These are phyloP conservation scores for Ibidorhyncha struthersii DNA, from an alignment of 2,113 vertebrate species.

Conservation along the genomic window DNA sequence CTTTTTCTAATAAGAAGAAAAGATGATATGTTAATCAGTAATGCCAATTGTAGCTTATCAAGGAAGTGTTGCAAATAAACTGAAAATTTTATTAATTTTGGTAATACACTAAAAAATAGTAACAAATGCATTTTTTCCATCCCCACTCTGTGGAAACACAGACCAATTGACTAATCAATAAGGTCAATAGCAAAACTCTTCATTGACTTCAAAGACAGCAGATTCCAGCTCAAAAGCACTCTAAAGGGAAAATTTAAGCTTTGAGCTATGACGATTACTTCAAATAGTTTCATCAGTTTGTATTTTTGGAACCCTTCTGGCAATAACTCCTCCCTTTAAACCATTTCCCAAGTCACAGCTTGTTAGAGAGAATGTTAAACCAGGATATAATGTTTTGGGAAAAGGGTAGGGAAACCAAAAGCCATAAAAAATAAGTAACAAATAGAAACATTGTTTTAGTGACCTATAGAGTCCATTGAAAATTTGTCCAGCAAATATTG, in stretches of 20 bases:
- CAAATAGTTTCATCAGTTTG: slow-evolving; percentile 24
- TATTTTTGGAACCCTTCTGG: slow-evolving; percentile 31
- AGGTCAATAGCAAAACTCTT: background rate
- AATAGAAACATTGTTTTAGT: slow-evolving; percentile 4
- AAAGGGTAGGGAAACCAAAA: slow-evolving; percentile 38
- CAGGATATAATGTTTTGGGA: slow-evolving; percentile 12
- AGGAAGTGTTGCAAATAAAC: background rate
- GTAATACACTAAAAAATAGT: background rate
- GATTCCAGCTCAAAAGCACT: background rate
- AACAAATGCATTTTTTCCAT: background rate
- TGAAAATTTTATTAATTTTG: background rate
- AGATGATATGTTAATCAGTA: background rate
- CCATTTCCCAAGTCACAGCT: slow-evolving; percentile 21
- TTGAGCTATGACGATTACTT: background rate
- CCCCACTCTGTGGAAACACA: background rate
- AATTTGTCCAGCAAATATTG: background rate
- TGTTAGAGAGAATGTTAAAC: slow-evolving; percentile 13
- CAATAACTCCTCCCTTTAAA: slow-evolving; percentile 21
- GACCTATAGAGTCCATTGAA: background rate
- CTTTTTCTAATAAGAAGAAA: background rate
- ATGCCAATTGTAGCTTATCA: background rate
- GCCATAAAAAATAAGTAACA: slow-evolving; percentile 9
- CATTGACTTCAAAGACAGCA: background rate
- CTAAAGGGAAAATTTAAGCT: slow-evolving; percentile 1
- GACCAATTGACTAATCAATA: background rate